Evolutionary conservation across 2,888 invertebrate species (phyloP).

Genomic region (Apamea epomidion): DNA sequence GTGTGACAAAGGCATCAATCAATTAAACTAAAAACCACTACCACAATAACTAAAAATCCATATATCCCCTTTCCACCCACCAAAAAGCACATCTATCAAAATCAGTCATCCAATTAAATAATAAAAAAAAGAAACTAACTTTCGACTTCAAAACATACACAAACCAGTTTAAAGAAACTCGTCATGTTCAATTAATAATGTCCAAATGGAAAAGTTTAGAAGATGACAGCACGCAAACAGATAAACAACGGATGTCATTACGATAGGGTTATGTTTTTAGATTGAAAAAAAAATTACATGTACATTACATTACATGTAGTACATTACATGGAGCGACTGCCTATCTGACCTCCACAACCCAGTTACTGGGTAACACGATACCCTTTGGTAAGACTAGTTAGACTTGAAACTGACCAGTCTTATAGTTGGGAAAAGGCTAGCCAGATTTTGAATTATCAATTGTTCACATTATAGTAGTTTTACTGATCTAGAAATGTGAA

Average conservation of each 20-base stretch:
- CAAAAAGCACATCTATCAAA: conserved; percentile 4
- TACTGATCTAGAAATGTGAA: too few species aligned
- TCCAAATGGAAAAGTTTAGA: conserved; percentile 49
- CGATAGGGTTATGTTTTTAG: conserved; percentile 16
- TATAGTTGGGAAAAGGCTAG: too few species aligned
- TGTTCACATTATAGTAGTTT: too few species aligned
- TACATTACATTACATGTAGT: too few species aligned
- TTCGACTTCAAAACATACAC: conserved; percentile 22
- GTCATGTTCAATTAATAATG: conserved; percentile 7
- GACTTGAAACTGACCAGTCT: too few species aligned
- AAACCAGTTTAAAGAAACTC: conserved; percentile 32
- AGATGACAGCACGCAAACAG: conserved; percentile 38
- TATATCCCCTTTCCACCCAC: neutral
- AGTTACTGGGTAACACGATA: too few species aligned
- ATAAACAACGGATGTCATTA: conserved; percentile 37
- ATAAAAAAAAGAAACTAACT: conserved; percentile 22
- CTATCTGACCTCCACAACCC: too few species aligned
- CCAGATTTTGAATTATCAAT: too few species aligned
- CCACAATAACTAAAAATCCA: neutral
- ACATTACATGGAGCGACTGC: too few species aligned
- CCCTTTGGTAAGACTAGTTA: too few species aligned
- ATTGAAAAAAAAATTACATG: conserved; percentile 7
- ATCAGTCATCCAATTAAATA: conserved; percentile 14
- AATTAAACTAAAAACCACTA: too few species aligned
- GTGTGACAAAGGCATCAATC: too few species aligned